Evolutionary conservation across 2,113 vertebrate species (phyloP).

Genomic region (Melanerpes aurifrons): DNA sequence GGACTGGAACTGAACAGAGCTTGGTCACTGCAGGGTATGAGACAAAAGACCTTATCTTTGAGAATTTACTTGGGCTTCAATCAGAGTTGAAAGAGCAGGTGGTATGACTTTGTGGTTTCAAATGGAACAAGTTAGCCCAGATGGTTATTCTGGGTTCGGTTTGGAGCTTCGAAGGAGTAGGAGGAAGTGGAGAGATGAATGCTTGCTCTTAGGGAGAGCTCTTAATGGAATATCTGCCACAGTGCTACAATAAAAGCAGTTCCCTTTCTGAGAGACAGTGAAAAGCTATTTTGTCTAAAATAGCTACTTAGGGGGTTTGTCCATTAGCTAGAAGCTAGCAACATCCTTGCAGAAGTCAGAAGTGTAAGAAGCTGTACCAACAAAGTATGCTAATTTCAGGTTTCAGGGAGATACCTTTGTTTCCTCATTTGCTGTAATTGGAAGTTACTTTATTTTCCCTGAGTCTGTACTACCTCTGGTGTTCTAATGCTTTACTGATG

Average conservation of each 20-base stretch:
- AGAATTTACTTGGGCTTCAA: background rate
- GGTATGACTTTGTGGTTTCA: background rate
- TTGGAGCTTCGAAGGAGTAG: background rate
- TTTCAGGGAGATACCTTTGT: background rate
- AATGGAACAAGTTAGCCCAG: background rate
- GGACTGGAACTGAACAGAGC: background rate
- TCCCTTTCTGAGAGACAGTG: background rate
- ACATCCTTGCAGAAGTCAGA: background rate
- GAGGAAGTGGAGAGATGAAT: background rate
- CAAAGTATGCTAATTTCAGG: background rate
- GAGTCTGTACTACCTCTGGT: background rate
- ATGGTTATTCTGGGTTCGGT: background rate
- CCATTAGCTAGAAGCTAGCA: background rate
- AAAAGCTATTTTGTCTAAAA: background rate
- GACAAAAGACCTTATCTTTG: background rate
- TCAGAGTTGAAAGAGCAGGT: background rate
- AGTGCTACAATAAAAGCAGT: background rate
- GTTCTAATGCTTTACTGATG: background rate
- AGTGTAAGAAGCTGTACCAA: background rate
- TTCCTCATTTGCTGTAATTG: background rate
- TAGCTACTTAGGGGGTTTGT: background rate
- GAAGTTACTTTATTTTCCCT: background rate
- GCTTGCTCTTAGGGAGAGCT: accelerated
- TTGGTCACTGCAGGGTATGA: background rate
- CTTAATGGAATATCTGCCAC: background rate